Evolutionary conservation across 2,113 vertebrate species (phyloP).

Genomic region (Hippocampus mohnikei): DNA sequence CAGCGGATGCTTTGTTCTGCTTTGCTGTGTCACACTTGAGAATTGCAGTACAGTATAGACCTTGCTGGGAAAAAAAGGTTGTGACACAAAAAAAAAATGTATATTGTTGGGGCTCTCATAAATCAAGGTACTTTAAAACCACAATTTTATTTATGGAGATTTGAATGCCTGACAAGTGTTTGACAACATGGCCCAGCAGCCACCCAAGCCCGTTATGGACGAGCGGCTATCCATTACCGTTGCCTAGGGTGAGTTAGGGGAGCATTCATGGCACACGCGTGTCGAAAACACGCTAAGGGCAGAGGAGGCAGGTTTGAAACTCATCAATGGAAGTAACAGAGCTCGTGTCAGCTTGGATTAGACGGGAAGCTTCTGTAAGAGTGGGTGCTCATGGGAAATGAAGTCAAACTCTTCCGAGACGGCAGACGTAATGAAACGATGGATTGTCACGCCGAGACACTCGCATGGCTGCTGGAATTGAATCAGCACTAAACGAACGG

Average conservation of each 20-base stretch:
- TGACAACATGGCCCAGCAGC: conserved; percentile 12
- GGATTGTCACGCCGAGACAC: conserved; percentile 15
- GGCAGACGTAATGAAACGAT: conserved; percentile 10
- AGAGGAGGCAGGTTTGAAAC: conserved; percentile 35
- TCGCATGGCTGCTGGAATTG: conserved; percentile 33
- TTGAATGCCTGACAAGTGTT: conserved; percentile 9
- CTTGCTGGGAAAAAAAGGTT: neutral
- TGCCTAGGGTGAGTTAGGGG: conserved; percentile 18
- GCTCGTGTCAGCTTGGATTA: conserved; percentile 36
- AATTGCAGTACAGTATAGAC: neutral
- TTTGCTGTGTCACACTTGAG: no score
- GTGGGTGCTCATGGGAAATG: conserved; percentile 28
- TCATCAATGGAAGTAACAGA: conserved; percentile 39
- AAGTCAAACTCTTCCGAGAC: conserved; percentile 24
- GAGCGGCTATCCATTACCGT: conserved; percentile 38
- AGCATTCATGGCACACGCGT: conserved; percentile 10
- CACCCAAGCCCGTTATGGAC: conserved; percentile 32
- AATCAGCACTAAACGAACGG: conserved; percentile 48
- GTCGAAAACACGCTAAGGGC: conserved; percentile 28
- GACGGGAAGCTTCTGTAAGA: conserved; percentile 29
- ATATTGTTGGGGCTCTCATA: neutral
- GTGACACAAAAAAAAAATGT: neutral
- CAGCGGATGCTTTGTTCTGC: neutral
- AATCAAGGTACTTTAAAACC: neutral
- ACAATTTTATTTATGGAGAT: conserved; percentile 7